Percentiles rank a stretch among this genome's conserved stretches.
These are phyloP conservation scores for Diceros bicornis DNA, from an alignment of 2,797 vertebrate genomes.

Conservation along the genomic window DNA sequence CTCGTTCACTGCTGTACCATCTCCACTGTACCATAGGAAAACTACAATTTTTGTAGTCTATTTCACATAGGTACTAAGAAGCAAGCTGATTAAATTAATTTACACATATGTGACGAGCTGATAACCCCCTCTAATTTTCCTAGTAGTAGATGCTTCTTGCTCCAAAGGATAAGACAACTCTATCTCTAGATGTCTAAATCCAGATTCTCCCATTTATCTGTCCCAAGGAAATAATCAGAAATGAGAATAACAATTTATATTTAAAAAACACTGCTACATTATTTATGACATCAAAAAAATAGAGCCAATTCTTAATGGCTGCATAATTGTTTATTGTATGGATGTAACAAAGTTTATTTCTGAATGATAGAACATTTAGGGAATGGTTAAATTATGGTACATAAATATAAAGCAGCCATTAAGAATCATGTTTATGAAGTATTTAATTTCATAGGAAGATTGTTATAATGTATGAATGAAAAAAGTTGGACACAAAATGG, in stretches of 20 bases:
- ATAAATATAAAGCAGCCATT: conserved; percentile 26
- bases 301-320: conserved; percentile 31
- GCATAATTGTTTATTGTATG: conserved; percentile 17
- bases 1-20: not conserved
- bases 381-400: conserved; percentile 43
- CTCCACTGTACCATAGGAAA: not conserved
- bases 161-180: conserved; percentile 4
- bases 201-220: conserved; percentile 51
- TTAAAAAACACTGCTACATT: conserved; percentile 60
- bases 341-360: conserved; percentile 65
- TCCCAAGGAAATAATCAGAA: conserved; percentile 55
- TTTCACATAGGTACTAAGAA: conserved; percentile 55
- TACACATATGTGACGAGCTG: not conserved
- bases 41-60: not conserved
- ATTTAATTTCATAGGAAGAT: conserved; percentile 58
- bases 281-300: conserved; percentile 64
- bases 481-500: conserved; percentile 34
- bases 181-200: conserved; percentile 16
- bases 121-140: conserved; percentile 54
- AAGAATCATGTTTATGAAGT: conserved; percentile 57
- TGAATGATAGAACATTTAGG: conserved; percentile 41
- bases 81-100: conserved; percentile 57
- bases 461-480: conserved; percentile 29
- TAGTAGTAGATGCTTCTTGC: not conserved
- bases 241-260: conserved; percentile 53